phyloP scores from a whole-genome alignment of 2,113 vertebrate genomes.

The Otocyon megalotis region DNA sequence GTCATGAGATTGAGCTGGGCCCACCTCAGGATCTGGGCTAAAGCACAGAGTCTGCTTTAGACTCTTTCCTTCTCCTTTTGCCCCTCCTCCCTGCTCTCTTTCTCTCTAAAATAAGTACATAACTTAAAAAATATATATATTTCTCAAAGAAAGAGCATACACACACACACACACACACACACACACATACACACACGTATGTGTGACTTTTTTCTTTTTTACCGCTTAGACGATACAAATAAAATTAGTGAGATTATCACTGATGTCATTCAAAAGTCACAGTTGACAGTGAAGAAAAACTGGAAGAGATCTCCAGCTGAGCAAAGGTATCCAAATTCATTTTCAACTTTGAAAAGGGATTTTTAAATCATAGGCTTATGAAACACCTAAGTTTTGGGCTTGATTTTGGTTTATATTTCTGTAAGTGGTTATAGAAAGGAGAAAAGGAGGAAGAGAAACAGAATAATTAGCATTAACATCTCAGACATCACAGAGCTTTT shows the following conservation, averaged over 20 bases:
- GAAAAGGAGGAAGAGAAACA: not conserved
- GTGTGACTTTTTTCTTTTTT: not conserved
- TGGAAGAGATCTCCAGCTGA: not conserved
- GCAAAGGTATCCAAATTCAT: not conserved
- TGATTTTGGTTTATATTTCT: not conserved
- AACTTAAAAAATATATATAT: not conserved
- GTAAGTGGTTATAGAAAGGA: not conserved
- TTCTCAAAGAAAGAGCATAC: not conserved
- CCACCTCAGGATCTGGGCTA: not conserved
- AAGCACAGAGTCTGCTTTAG: not conserved
- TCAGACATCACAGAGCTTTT: not conserved
- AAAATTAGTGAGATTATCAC: not conserved
- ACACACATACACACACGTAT: not conserved
- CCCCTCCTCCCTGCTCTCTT: not conserved
- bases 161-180: not conserved
- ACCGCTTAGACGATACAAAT: not conserved
- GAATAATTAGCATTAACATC: not conserved
- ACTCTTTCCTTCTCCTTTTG: not conserved
- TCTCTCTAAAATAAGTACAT: not conserved
- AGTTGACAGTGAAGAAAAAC: not conserved
- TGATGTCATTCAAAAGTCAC: constrained; percentile 23
- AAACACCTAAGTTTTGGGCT: not conserved
- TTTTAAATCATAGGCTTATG: not conserved
- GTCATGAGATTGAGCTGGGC: not conserved
- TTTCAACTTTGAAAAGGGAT: constrained; percentile 26